These are phyloP conservation scores for Neodiprion pinetum DNA, from an alignment of 1,140 invertebrate genomes.

Conservation along the genomic window DNA sequence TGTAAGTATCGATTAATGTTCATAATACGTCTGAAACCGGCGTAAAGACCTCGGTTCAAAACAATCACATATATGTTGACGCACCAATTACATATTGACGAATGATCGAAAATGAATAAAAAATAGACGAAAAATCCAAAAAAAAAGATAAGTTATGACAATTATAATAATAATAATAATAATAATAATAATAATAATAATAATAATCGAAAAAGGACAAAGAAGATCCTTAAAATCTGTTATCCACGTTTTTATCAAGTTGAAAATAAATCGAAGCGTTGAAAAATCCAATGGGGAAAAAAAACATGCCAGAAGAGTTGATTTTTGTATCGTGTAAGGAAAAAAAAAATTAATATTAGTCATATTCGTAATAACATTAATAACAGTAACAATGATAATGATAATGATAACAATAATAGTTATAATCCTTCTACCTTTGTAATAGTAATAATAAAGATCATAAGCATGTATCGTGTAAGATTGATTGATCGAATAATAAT, in stretches of 20 bases:
- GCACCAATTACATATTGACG: neutral
- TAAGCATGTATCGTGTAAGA: slow-evolving; percentile 2
- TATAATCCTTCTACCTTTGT: too few relatives aligned
- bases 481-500: slow-evolving; percentile 15
- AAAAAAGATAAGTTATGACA: neutral
- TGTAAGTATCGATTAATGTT: neutral
- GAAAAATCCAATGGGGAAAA: slow-evolving; percentile 16
- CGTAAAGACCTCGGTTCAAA: neutral
- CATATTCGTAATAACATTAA: neutral
- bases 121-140: neutral
- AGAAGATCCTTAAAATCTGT: slow-evolving; percentile 28
- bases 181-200: neutral
- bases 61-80: neutral
- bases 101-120: neutral
- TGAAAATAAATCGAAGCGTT: slow-evolving; percentile 22
- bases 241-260: slow-evolving; percentile 32
- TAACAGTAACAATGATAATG: neutral
- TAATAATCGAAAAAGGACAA: neutral
- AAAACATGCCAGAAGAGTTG: slow-evolving; percentile 31
- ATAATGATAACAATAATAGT: neutral
- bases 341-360: slow-evolving; percentile 16
- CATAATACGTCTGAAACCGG: neutral
- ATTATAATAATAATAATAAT: neutral
- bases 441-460: neutral
- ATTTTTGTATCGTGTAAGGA: slow-evolving; percentile 36